Percentiles rank a stretch among this genome's conserved stretches.
These are phyloP conservation scores for Sebastes kiyomatsui DNA, from an alignment of 2,797 vertebrate genomes.

Conservation along the genomic window DNA sequence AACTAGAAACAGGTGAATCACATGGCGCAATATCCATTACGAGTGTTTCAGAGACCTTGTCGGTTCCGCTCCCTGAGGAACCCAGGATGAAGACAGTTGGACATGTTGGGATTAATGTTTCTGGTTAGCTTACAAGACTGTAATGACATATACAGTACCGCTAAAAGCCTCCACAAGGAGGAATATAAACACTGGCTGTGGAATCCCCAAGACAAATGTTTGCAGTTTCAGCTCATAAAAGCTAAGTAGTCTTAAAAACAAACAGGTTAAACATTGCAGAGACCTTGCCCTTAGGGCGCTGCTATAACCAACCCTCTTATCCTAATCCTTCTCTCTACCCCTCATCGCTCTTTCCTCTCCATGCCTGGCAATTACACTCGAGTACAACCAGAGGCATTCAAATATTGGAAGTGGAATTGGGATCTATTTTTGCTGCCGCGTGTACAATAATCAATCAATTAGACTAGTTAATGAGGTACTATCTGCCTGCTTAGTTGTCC, in stretches of 20 bases:
- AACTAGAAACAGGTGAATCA: background rate
- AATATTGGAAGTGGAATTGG: conserved; percentile 36
- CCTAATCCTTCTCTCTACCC: background rate
- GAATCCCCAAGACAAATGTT: conserved; percentile 24
- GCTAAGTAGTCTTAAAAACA: conserved; percentile 27
- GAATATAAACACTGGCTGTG: background rate
- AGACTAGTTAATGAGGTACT: conserved; percentile 64
- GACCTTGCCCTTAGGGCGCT: background rate
- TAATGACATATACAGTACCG: background rate
- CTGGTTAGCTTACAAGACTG: conserved; percentile 5
- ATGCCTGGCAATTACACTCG: conserved; percentile 42
- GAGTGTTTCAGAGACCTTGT: conserved; percentile 8
- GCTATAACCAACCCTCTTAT: background rate
- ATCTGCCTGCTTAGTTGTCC: conserved; percentile 45
- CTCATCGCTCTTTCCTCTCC: background rate
- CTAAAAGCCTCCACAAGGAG: conserved; percentile 39
- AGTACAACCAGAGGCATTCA: conserved; percentile 37
- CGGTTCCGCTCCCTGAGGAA: conserved; percentile 1
- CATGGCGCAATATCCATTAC: conserved; percentile 22
- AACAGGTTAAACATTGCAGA: background rate
- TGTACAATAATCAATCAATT: conserved; percentile 70
- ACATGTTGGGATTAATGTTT: conserved; percentile 8
- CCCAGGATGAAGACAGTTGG: background rate
- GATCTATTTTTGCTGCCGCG: conserved; percentile 49
- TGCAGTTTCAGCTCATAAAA: conserved; percentile 27